Base-by-base conservation (phyloP, 2,888 invertebrate genomes). In the Zygothrica quintamaculata region DNA sequence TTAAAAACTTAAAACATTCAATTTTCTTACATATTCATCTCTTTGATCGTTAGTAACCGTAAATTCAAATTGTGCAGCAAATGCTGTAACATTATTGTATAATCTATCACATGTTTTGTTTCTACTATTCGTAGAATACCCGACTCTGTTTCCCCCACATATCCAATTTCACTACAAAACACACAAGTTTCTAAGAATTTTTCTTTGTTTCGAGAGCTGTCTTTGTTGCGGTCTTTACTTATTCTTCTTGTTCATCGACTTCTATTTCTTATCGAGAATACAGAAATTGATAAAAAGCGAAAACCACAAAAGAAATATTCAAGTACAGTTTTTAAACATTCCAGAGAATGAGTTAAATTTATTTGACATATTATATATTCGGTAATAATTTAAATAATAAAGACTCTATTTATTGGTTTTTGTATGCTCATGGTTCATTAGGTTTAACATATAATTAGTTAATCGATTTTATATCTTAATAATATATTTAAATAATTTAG, bases 391-490 rank as follows among this genome's bases (percentile, higher is more conserved):
- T 31, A 42, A 34, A 39, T 53, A n/a, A n/a, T n/a, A n/a, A n/a
- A n/a, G n/a, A n/a, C 11, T 37, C 46, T 62, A 37, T 33, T 9
- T 11, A 26, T 31, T 67, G 3, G 40, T 36, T 44, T 61, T 22
- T 22, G 18, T 39, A 26, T 37, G 18, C 50, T 47, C 47, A 40
- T 2, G 1, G 44, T 74, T 73, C 65, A 65, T 65, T 74, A 53
- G 61, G 5, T 36, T 59, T 13, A 62, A 50, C 73, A 34, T 61
- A 72, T 72, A 60, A 80, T 81, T 74, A 70, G 58, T 57, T 59
- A 76, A 72, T 66, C 39, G 51, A 36, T 69, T 65, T 65, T 22
- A 57, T 39, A 37, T 67, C 18, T 61, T 67, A 53, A 71, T 60
- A 62, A 62, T 55, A 56, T 40, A 36, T 62, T 56, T 62, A 33